Conservation (phyloP, 1,140 invertebrate species). For the Neotoxoptera formosana region DNA sequence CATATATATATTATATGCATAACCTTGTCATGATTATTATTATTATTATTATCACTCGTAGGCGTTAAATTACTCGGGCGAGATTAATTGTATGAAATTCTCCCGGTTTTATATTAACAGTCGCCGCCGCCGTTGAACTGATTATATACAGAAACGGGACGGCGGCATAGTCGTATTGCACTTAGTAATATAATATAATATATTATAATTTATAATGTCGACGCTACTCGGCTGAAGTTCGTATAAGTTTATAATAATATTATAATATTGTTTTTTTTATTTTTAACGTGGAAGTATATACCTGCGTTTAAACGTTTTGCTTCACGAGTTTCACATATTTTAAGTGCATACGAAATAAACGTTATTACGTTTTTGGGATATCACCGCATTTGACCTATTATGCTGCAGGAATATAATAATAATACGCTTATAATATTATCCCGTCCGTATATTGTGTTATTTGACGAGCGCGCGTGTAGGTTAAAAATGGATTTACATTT, state of each 20-base stretch:
- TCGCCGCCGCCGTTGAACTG: background rate
- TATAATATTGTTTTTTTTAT: background rate
- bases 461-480: background rate
- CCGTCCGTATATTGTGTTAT: background rate
- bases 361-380: background rate
- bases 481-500: background rate
- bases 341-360: background rate
- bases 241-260: background rate
- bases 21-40: conserved; percentile 3
- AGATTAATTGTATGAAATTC: conserved; percentile 29
- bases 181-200: too few species aligned
- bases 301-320: background rate
- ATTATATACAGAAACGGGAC: background rate
- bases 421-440: too few species aligned
- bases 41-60: background rate
- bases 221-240: background rate
- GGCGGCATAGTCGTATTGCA: background rate
- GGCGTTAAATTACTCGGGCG: conserved; percentile 21
- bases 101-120: background rate
- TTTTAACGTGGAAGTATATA: background rate
- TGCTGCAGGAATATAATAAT: too few species aligned
- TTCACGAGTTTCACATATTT: background rate
- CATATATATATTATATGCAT: too few species aligned
- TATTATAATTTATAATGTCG: too few species aligned
- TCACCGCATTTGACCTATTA: too few species aligned